Evolutionary conservation across 2,888 invertebrate genomes (phyloP).

Genomic region (Chrysolina americana): DNA sequence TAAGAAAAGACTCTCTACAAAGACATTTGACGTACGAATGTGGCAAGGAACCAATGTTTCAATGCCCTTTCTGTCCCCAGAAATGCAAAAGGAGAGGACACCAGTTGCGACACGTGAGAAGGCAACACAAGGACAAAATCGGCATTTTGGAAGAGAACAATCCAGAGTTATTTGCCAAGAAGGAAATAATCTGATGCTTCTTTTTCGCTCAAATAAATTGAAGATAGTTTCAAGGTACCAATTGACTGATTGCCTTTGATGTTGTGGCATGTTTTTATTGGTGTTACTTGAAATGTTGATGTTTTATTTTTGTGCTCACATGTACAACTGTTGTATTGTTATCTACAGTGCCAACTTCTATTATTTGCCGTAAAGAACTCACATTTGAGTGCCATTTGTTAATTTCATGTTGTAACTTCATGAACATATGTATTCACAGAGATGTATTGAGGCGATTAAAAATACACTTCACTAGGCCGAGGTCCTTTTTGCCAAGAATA

Average conservation of each 20-base stretch:
- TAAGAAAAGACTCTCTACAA: slow-evolving; percentile 83
- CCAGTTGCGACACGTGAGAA: slow-evolving; percentile 72
- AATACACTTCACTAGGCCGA: too few relatives aligned
- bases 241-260: slow-evolving; percentile 2
- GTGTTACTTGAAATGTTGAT: slow-evolving; percentile 1
- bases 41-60: slow-evolving; percentile 79
- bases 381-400: too few relatives aligned
- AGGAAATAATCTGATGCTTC: slow-evolving; percentile 29
- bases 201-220: not conserved
- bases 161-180: slow-evolving; percentile 61
- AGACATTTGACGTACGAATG: slow-evolving; percentile 86
- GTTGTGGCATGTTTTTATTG: slow-evolving; percentile 25
- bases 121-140: slow-evolving; percentile 72
- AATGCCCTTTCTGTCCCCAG: slow-evolving; percentile 80
- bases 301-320: slow-evolving; percentile 4
- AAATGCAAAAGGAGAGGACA: slow-evolving; percentile 79
- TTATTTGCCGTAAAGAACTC: not conserved
- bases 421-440: too few relatives aligned
- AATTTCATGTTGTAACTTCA: too few relatives aligned
- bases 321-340: not conserved
- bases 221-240: slow-evolving; percentile 9
- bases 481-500: too few relatives aligned
- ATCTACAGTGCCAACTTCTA: not conserved
- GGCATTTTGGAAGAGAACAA: slow-evolving; percentile 70
- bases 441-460: too few relatives aligned